phyloP scores from a whole-genome alignment of 2,113 vertebrate species.

The Oreochromis tanganicae region DNA sequence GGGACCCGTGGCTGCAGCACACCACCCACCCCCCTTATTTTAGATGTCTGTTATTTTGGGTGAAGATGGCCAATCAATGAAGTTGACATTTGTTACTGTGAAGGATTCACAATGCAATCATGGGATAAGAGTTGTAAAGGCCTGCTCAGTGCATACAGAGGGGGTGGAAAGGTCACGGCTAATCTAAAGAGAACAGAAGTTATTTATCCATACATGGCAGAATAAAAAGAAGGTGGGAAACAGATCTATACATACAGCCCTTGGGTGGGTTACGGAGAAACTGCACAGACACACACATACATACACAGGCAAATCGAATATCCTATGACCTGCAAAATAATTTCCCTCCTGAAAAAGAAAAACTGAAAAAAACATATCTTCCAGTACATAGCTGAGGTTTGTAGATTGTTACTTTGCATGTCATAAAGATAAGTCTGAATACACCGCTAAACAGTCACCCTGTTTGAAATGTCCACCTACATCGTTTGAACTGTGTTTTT shows the following conservation, averaged over 20 bases:
- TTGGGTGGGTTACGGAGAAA: conserved; percentile 19
- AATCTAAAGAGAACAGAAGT: conserved; percentile 67
- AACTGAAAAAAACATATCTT: conserved; percentile 39
- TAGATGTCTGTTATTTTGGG: conserved; percentile 66
- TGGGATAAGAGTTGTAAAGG: conserved; percentile 49
- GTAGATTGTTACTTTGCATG: not conserved
- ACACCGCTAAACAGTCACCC: conserved; percentile 12
- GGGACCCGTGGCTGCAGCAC: not conserved
- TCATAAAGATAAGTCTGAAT: not conserved
- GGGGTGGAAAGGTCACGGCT: conserved; percentile 65
- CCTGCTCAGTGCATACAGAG: conserved; percentile 42
- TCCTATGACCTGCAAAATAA: conserved; percentile 44
- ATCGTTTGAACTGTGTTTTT: conserved; percentile 33
- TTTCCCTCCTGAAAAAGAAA: conserved; percentile 18
- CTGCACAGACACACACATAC: not conserved
- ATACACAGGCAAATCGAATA: not conserved
- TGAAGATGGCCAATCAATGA: conserved; percentile 67
- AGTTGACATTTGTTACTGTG: conserved; percentile 70
- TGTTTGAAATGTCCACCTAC: conserved; percentile 10
- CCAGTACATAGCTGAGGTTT: conserved; percentile 20
- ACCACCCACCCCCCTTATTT: not conserved
- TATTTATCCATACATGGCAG: conserved; percentile 68
- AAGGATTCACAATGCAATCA: conserved; percentile 72
- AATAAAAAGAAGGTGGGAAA: conserved; percentile 58
- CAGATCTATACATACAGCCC: conserved; percentile 56